phyloP scores from a whole-genome alignment of 2,797 vertebrate genomes.

The Falco peregrinus region DNA sequence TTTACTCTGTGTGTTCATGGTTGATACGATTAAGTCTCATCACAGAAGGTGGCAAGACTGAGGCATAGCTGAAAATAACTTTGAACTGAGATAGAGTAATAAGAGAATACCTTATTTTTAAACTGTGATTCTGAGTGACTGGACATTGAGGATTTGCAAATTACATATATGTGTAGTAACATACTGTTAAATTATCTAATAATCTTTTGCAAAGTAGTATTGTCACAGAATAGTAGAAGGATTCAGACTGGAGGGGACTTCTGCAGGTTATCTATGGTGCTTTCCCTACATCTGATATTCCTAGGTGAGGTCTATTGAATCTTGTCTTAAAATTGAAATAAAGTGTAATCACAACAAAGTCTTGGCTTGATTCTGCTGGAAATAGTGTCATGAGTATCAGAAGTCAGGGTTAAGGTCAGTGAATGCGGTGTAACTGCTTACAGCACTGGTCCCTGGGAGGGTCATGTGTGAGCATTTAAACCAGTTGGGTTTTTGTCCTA shows the following conservation, averaged over 20 bases:
- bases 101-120: background rate
- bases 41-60: background rate
- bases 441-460: background rate
- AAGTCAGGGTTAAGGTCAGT: background rate
- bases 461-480: fast-evolving
- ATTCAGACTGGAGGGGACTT: background rate
- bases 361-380: background rate
- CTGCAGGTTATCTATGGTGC: background rate
- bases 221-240: background rate
- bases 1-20: fast-evolving
- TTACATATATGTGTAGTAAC: background rate
- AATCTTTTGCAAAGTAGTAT: background rate
- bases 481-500: background rate
- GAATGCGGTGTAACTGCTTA: fast-evolving
- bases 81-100: background rate
- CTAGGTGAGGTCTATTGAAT: background rate
- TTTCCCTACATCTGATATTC: background rate
- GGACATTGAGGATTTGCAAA: background rate
- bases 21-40: background rate
- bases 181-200: no score
- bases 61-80: background rate
- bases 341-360: background rate
- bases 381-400: background rate
- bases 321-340: background rate
- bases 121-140: background rate